Evolutionary conservation across 2,888 invertebrate species (phyloP).

Genomic region (Artemia sinica): DNA sequence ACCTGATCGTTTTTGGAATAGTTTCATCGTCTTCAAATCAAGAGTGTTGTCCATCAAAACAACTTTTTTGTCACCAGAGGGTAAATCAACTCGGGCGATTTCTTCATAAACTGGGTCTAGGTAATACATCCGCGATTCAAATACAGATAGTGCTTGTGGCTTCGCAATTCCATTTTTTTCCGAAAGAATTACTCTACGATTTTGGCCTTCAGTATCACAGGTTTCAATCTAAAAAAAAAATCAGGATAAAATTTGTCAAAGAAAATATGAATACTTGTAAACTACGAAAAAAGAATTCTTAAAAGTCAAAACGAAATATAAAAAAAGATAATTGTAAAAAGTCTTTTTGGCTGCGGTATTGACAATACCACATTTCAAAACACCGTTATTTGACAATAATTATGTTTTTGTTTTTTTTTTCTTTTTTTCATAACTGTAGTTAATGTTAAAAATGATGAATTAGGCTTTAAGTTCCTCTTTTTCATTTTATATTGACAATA

Average conservation of each 20-base stretch:
- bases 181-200: slow-evolving; percentile 46
- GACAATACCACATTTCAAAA: neutral
- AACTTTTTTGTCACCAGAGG: slow-evolving; percentile 56
- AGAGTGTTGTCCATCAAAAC: slow-evolving; percentile 64
- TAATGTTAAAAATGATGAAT: too few species aligned
- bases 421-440: too few species aligned
- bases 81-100: slow-evolving; percentile 62
- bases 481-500: too few species aligned
- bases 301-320: slow-evolving; percentile 17
- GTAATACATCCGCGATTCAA: slow-evolving; percentile 64
- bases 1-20: slow-evolving; percentile 63
- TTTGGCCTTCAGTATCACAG: slow-evolving; percentile 41
- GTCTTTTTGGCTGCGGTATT: too few species aligned
- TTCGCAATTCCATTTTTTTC: slow-evolving; percentile 50
- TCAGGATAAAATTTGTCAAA: slow-evolving; percentile 26
- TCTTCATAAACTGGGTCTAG: slow-evolving; percentile 78
- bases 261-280: slow-evolving; percentile 17
- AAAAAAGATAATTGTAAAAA: slow-evolving; percentile 11
- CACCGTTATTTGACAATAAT: too few species aligned
- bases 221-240: slow-evolving; percentile 29
- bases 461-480: too few species aligned
- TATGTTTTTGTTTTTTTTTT: too few species aligned
- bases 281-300: slow-evolving; percentile 2
- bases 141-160: slow-evolving; percentile 62
- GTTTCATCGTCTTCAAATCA: slow-evolving; percentile 65